A percentile compares a stretch with the other conserved stretches of the same genome.
These are phyloP conservation scores for Dolichomitus sp. DNA, from an alignment of 2,888 invertebrate genomes.

Conservation along the genomic window DNA sequence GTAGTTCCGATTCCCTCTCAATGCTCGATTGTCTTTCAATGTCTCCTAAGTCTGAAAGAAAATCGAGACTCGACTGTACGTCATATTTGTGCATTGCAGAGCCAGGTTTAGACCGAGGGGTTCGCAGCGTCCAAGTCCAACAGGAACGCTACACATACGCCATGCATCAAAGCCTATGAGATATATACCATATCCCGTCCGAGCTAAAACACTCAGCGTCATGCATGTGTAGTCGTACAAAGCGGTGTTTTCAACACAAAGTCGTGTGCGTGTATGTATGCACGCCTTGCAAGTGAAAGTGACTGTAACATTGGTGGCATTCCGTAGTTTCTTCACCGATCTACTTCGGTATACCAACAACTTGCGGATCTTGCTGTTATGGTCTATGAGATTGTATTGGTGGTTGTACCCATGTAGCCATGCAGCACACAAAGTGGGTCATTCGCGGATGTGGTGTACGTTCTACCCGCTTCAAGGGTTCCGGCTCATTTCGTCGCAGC, in stretches of 20 bases:
- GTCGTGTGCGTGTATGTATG: slow-evolving; percentile 37
- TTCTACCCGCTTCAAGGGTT: slow-evolving; percentile 52
- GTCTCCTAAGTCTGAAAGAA: too few species aligned
- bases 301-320: slow-evolving; percentile 79
- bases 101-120: slow-evolving; percentile 34
- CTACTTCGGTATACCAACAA: slow-evolving; percentile 63
- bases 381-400: slow-evolving; percentile 31
- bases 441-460: slow-evolving; percentile 48
- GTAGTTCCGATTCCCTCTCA: too few species aligned
- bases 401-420: not conserved
- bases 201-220: slow-evolving; percentile 17
- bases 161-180: slow-evolving; percentile 29
- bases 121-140: slow-evolving; percentile 71
- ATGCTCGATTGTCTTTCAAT: too few species aligned
- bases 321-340: slow-evolving; percentile 81
- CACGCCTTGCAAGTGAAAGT: slow-evolving; percentile 78
- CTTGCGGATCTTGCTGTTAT: slow-evolving; percentile 50
- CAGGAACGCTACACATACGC: slow-evolving; percentile 68
- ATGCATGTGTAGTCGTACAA: slow-evolving; percentile 32
- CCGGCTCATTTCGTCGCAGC: slow-evolving; percentile 52
- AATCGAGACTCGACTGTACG: too few species aligned
- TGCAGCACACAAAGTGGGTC: slow-evolving; percentile 48
- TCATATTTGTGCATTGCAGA: not conserved
- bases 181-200: slow-evolving; percentile 21
- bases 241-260: slow-evolving; percentile 21